Base-by-base conservation (phyloP, 2,797 vertebrate species). In the Parambassis ranga region DNA sequence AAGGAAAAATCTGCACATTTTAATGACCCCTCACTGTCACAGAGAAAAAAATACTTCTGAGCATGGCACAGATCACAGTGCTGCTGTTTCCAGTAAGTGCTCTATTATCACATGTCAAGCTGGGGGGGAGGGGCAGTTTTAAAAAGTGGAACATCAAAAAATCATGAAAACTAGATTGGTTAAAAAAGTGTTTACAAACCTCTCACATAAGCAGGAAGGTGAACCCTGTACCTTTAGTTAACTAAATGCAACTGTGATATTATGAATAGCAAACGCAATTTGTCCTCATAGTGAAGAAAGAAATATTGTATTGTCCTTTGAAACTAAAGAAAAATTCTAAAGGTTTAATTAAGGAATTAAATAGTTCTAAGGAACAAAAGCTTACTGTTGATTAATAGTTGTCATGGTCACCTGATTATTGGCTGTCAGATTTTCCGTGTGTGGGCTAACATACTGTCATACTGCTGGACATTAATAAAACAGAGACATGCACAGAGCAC, bases 11-110 rank as follows among this genome's bases (percentile, higher is more conserved):
- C 24, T 22, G 46, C 37, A 46, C 13, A 57, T 70, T 79, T 78
- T 79, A 75, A 76, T 75, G 56, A 71, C 57, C 71, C 26, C 24
- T 62, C 28, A 52, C 50, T 65, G 64, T 75, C 56, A 46, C 37
- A 41, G 56, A 66, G 71, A 28, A 77, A n/a, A 65, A 65, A 30
- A 22, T 0, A 15, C 27, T 38, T 70, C 33, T 35, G 16, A 62
- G 57, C 19, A 49, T 9, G 10, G 30, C 33, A 49, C 51, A 38
- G 42, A 77, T 74, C 37, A 59, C 26, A 44, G 38, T 10, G 31
- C 35, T 32, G 36, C 22, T 39, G 32, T 57, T 75, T 47, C 38
- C 39, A 3, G 18, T 62, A 33, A 77, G 65, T 1, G 1, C 22
- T 52, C 7, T 13, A 22, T 58, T 55, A 53, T 35, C 7, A 14